Evolutionary conservation across 2,888 invertebrate species (phyloP), one percentile per base, ranked within the genome.

Genomic region (Neelides folsomi): DNA sequence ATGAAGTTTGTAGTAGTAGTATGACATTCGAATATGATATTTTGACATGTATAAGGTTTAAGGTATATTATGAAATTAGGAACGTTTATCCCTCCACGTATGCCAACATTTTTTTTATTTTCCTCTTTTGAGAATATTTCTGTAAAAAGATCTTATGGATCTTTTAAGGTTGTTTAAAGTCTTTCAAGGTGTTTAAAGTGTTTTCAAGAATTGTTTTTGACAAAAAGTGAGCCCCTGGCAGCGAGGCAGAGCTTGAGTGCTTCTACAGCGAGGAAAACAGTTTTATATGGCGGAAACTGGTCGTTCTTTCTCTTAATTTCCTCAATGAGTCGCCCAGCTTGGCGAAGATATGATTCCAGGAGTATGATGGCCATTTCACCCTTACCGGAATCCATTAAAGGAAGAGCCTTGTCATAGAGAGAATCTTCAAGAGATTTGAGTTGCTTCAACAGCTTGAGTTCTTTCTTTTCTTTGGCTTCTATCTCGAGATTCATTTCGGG

Each of bases 331-430:
- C 34, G 8, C 44, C 52, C 51, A 36, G 40, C 41, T 19, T 60
- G 57, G 9, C 57, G 49, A 5, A 63, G 39, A 41, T 54, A 62
- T 35, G 51, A 57, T 50, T 52, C 55, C 19, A 55, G 47, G 9
- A 56, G 39, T 19, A 60, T 59, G 15, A 51, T 43, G 5, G 62
- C 63, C 3, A 51, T 49, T 8, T 52, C 36, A 0, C 55, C 53
- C 16, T 58, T 55, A 42, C 63, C 62, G 15, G 13, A 37, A 13
- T 63, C 57, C 62, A 63, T 61, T 1, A 56, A 50, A 53, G 58
- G 55, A 42, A 60, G 40, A 0, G 55, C 63, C 36, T 59, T 55
- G 19, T 60, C 59, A 53, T 60, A 63, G 38, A 57, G 59, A 1
- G 27, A 8, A 8, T 49, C 19, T 8, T 60, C 61, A 18, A 63